A percentile compares a stretch with the other conserved stretches of the same genome.
These are phyloP conservation scores for Gymnorhina tibicen DNA, from an alignment of 2,113 vertebrate genomes.

Conservation along the genomic window DNA sequence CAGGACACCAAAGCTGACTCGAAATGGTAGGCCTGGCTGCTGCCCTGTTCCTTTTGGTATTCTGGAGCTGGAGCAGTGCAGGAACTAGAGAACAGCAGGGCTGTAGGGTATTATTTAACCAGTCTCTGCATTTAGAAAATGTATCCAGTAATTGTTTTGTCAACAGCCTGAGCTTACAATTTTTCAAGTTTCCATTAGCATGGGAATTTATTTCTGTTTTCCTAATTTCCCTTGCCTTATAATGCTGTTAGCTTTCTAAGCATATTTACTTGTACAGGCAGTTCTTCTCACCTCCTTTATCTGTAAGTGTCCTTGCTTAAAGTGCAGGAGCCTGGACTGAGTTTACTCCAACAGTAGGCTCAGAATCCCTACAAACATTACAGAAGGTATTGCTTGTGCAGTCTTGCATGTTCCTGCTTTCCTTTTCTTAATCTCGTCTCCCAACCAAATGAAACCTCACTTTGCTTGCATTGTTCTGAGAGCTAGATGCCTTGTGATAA, in stretches of 20 bases:
- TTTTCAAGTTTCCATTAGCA: neutral
- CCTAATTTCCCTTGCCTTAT: neutral
- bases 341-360: neutral
- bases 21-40: constrained; percentile 81
- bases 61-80: neutral
- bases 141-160: neutral
- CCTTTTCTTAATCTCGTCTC: neutral
- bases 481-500: neutral
- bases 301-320: neutral
- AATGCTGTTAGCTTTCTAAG: neutral
- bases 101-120: neutral
- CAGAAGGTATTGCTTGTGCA: neutral
- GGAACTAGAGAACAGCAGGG: neutral
- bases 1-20: constrained; percentile 85
- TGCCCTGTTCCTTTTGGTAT: neutral
- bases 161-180: neutral
- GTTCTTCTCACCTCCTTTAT: neutral
- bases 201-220: neutral
- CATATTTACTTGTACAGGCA: neutral
- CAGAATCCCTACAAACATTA: neutral
- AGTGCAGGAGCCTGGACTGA: neutral
- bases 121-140: neutral
- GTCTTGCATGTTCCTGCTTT: neutral
- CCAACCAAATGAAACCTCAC: neutral
- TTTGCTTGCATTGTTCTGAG: neutral